Conservation (phyloP, 2,888 invertebrate species). For the Idaea biselata region DNA sequence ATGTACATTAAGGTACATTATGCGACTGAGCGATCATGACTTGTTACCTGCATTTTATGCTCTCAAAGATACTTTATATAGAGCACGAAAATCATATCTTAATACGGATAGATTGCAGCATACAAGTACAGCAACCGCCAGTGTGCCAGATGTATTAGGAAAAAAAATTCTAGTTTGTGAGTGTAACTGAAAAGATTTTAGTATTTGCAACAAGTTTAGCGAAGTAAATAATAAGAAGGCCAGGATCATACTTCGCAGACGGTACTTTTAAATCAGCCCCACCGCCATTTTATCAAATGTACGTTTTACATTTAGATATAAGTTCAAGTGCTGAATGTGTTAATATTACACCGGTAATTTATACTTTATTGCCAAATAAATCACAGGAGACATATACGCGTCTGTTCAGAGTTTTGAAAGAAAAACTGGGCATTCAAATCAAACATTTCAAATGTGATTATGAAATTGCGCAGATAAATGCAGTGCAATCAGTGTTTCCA, state of each 20-base stretch:
- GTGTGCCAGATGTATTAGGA: neutral
- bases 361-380: constrained; percentile 7
- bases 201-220: neutral
- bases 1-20: no score
- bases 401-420: neutral
- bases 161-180: neutral
- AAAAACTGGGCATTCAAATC: neutral
- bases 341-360: constrained; percentile 1
- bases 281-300: neutral
- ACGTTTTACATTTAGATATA: neutral
- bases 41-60: neutral
- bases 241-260: neutral
- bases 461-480: neutral
- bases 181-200: neutral
- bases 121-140: neutral
- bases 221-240: neutral
- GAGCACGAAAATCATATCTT: neutral
- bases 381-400: neutral
- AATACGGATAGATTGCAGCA: neutral
- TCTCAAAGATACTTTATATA: neutral
- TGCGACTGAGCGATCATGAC: no score
- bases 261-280: neutral
- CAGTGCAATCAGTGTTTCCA: neutral
- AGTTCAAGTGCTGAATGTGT: neutral
- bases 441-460: constrained; percentile 3